Evolutionary conservation across 2,797 vertebrate species (phyloP).

Genomic region (Poeciliopsis paucimaculata): DNA sequence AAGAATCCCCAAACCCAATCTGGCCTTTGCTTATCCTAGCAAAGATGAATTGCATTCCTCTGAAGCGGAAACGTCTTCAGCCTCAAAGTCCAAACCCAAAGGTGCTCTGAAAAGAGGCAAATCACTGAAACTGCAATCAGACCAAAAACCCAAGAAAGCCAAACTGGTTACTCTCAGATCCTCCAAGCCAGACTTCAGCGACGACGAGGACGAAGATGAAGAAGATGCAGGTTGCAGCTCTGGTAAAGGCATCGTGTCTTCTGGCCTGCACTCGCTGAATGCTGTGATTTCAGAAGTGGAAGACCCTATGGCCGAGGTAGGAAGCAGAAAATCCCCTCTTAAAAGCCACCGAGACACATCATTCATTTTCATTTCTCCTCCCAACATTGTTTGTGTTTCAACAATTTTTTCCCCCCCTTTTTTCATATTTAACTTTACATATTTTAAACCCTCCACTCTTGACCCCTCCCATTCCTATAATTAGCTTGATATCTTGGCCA

Average conservation of each 20-base stretch:
- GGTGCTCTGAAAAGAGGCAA: constrained; percentile 68
- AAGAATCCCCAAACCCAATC: constrained; percentile 77
- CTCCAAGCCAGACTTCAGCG: constrained; percentile 78
- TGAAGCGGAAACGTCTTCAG: constrained; percentile 33
- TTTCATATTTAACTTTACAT: constrained; percentile 64
- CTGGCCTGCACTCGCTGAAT: constrained; percentile 84
- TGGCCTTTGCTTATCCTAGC: constrained; percentile 68
- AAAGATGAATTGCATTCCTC: constrained; percentile 61
- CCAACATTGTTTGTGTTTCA: constrained; percentile 24
- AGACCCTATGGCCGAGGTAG: constrained; percentile 94
- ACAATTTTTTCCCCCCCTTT: constrained; percentile 27
- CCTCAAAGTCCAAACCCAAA: constrained; percentile 48
- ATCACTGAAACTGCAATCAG: constrained; percentile 66
- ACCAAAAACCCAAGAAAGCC: constrained; percentile 73
- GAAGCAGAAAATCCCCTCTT: neutral
- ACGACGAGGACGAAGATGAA: constrained; percentile 75
- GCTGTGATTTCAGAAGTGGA: constrained; percentile 84
- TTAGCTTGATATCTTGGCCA: constrained; percentile 90
- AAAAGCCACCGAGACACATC: neutral
- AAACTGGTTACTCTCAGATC: constrained; percentile 88
- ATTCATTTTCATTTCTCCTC: constrained; percentile 6
- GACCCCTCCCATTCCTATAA: constrained; percentile 31
- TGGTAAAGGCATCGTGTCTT: constrained; percentile 87
- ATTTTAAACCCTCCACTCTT: constrained; percentile 41
- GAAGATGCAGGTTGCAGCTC: constrained; percentile 70